phyloP scores from a whole-genome alignment of 2,113 vertebrate species.

The Trogon melanurus region DNA sequence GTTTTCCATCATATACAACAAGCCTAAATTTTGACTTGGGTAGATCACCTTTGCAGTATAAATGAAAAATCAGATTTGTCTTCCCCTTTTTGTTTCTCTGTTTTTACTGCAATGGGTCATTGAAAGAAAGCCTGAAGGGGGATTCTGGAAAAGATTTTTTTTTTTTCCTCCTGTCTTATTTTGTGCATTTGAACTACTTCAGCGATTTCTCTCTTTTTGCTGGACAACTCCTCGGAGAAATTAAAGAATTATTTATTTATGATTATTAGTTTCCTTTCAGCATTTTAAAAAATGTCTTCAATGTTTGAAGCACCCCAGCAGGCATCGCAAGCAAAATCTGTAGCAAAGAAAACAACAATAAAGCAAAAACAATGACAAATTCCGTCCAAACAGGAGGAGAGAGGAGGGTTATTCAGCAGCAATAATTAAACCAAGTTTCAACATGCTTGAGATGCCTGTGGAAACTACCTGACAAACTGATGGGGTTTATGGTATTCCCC shows the following conservation, averaged over 20 bases:
- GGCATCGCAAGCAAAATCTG: background rate
- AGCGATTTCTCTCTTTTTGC: conserved; percentile 48
- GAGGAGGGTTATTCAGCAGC: background rate
- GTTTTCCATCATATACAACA: background rate
- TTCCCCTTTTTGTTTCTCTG: conserved; percentile 3
- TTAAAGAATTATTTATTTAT: conserved; percentile 70
- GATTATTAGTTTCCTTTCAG: conserved; percentile 65
- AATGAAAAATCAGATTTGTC: conserved; percentile 12
- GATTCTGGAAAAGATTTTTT: conserved; percentile 45
- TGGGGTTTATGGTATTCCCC: background rate
- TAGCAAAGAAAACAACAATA: conserved; percentile 15
- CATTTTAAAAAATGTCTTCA: conserved; percentile 53
- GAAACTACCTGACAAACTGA: conserved; percentile 11
- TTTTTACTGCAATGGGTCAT: conserved; percentile 28
- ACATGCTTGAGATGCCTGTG: background rate
- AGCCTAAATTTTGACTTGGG: background rate
- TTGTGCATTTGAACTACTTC: conserved; percentile 57
- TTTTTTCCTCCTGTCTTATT: conserved; percentile 43
- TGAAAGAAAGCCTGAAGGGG: conserved; percentile 47
- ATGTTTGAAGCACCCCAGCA: conserved; percentile 46
- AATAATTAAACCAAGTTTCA: conserved; percentile 29
- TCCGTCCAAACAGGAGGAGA: background rate
- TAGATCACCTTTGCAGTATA: background rate
- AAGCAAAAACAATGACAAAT: conserved; percentile 28
- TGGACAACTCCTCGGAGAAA: conserved; percentile 66